Conservation (phyloP, 1,140 invertebrate genomes). For the Fopius arisanus region DNA sequence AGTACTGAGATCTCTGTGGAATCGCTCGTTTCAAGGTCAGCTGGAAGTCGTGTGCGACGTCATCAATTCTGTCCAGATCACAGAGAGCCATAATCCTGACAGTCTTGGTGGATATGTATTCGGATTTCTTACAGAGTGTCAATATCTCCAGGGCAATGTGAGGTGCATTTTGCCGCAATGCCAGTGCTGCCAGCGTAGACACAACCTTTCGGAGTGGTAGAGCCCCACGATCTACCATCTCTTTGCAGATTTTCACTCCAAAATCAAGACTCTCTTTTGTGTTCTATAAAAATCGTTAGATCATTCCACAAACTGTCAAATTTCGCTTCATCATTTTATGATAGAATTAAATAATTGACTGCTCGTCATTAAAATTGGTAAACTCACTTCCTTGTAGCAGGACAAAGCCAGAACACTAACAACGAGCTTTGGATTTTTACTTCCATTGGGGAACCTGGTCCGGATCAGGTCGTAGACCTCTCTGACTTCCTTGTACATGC, state of each 20-base stretch:
- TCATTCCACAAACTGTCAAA: too few relatives aligned
- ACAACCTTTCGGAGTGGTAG: constrained; percentile 68
- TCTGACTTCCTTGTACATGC: constrained; percentile 74
- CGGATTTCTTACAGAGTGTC: constrained; percentile 58
- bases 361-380: not conserved
- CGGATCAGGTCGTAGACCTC: constrained; percentile 71
- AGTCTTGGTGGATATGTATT: constrained; percentile 75
- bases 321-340: too few relatives aligned
- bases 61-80: constrained; percentile 70
- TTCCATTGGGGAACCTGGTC: constrained; percentile 66
- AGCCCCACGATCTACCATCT: constrained; percentile 66
- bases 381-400: constrained; percentile 79
- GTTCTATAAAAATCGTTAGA: too few relatives aligned
- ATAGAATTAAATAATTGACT: too few relatives aligned
- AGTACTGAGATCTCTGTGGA: constrained; percentile 65
- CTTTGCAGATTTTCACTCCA: constrained; percentile 69
- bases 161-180: constrained; percentile 74
- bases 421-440: constrained; percentile 73
- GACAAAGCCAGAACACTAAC: constrained; percentile 72
- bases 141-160: constrained; percentile 75
- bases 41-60: constrained; percentile 71
- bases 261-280: constrained; percentile 74
- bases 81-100: constrained; percentile 72
- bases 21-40: constrained; percentile 65
- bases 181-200: constrained; percentile 70